Conservation (phyloP, 2,888 invertebrate genomes). For the Patella pellucida region DNA sequence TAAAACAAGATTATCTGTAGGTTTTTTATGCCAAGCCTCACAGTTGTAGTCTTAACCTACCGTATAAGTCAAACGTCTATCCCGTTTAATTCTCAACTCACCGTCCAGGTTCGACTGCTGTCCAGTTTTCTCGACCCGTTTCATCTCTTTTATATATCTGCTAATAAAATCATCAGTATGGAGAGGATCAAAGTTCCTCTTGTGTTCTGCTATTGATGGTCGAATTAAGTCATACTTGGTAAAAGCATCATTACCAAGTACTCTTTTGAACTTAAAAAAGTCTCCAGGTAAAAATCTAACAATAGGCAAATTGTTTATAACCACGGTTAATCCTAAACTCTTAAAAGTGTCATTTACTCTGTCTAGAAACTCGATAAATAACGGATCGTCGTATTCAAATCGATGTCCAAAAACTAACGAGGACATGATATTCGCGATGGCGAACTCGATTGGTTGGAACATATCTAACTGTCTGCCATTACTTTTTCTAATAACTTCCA, state of each 20-base stretch:
- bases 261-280: constrained; percentile 33
- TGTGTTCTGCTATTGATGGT: too few species aligned
- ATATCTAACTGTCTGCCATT: neutral
- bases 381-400: constrained; percentile 23
- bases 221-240: too few species aligned
- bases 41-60: too few species aligned
- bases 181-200: too few species aligned
- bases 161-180: constrained; percentile 43
- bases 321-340: too few species aligned
- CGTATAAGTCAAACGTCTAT: too few species aligned
- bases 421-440: constrained; percentile 31
- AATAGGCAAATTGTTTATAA: too few species aligned
- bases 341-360: constrained; percentile 18
- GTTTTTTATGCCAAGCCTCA: too few species aligned
- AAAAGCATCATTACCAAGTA: too few species aligned
- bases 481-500: constrained; percentile 4
- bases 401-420: constrained; percentile 21
- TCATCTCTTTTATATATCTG: constrained; percentile 38
- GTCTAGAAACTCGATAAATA: constrained; percentile 15
- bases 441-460: too few species aligned
- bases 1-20: too few species aligned
- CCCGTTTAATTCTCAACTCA: too few species aligned
- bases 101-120: constrained; percentile 29
- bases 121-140: constrained; percentile 24
- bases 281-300: constrained; percentile 43